Evolutionary conservation across 2,888 invertebrate species (phyloP), one percentile per base, ranked within the genome.

Genomic region (Ypsolopha sequella): DNA sequence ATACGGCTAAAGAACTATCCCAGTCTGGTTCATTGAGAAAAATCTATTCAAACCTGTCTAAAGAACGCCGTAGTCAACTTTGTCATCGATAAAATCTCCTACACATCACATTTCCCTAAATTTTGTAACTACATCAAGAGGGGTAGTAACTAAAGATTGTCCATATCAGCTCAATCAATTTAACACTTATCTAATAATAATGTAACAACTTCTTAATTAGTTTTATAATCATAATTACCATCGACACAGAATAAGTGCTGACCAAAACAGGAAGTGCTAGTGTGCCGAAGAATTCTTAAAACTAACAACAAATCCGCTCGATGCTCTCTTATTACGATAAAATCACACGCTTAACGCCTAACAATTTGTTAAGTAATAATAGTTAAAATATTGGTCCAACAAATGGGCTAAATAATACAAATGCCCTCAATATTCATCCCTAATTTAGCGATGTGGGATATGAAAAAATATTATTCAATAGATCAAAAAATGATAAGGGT

Each of bases 381-480:
- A 85, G 84, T 85, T 82, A 85, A 86, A 86, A 86, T 86, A 86
- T 86, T 86, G 86, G 86, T 86, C 86, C 86, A 86, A 86, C 86
- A 86, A 85, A 86, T 86, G 86, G 86, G 86, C 86, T 85, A 85
- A 86, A 86, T 86, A 86, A 86, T 86, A 86, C 86, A 84, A 84
- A 85, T 80, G 85, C 86, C 86, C 86, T 80, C 80, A 86, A 84
- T 86, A 85, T 84, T 82, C 85, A 84, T 85, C 85, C 86, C 85
- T 82, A 81, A 84, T 82, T 84, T 80, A 85, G 86, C 85, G 82
- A 84, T 71, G 75, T 73, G 86, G 86, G 86, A 86, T 82, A 81
- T 85, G 86, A 84, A 85, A 84, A 85, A 82, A 82, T 85, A 84
- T 84, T 84, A 84, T 84, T 84, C 77, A 85, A 84, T 85, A 81